Percentiles rank a stretch among this genome's conserved stretches.
Evolutionary conservation across 2,888 invertebrate species (phyloP).

Genomic region (Ecliptopera silaceata): DNA sequence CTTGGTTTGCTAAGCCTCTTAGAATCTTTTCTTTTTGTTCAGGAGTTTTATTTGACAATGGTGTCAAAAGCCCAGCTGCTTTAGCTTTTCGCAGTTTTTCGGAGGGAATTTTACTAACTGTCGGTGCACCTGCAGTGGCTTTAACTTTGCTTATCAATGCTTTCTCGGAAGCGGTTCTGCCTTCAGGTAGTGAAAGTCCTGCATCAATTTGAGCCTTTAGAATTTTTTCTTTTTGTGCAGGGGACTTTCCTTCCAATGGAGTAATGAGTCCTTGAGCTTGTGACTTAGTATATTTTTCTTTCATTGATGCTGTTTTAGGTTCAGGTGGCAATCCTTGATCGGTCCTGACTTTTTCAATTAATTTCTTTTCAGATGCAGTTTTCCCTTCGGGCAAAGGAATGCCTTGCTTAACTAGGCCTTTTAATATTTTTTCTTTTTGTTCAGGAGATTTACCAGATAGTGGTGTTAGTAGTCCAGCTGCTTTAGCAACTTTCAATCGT

Average conservation of each 20-base stretch:
- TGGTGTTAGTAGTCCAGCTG: conserved; percentile 43
- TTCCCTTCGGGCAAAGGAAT: conserved; percentile 46
- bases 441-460: conserved; percentile 42
- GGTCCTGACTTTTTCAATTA: conserved; percentile 36
- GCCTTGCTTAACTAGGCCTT: conserved; percentile 36
- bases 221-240: conserved; percentile 42
- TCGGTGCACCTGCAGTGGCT: conserved; percentile 23
- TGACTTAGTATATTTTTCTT: conserved; percentile 35
- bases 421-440: conserved; percentile 42
- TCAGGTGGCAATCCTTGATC: conserved; percentile 36
- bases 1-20: conserved; percentile 39
- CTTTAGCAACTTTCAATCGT: conserved; percentile 41
- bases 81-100: conserved; percentile 42
- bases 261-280: conserved; percentile 39
- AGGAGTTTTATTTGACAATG: conserved; percentile 41
- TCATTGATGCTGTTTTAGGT: conserved; percentile 31
- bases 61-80: conserved; percentile 44
- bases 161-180: conserved; percentile 43
- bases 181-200: conserved; percentile 44
- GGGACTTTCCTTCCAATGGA: conserved; percentile 43
- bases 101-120: conserved; percentile 30
- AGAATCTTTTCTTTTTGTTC: conserved; percentile 44
- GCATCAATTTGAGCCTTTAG: conserved; percentile 37
- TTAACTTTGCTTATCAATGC: conserved; percentile 33
- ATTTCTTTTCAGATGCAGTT: conserved; percentile 45